Evolutionary conservation across 2,888 invertebrate species (phyloP), one percentile per base, ranked within the genome.

Genomic region (Aspidiotus rigidus): DNA sequence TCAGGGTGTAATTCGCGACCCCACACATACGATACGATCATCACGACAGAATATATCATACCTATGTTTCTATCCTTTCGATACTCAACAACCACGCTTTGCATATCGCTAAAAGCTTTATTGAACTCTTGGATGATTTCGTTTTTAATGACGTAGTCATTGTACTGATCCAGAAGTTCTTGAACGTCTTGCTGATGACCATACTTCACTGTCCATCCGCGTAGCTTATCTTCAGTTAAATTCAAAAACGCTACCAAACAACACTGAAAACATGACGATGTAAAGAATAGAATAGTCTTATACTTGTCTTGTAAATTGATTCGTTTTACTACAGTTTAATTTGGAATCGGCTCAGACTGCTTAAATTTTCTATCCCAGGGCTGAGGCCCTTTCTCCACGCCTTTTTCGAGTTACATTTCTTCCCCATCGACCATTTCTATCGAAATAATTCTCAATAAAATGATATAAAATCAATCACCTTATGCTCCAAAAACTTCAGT

Each of bases 51-150:
- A 57, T 16, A n/a, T 57, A 57, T 16, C 11, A 28, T 66, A 79
- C 89, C 87, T 64, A 92, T 85, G 77, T 88, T 86, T 74, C 91
- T 91, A 69, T 92, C 91, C 71, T 87, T 84, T 79, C 91, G 92
- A 76, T 93, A 93, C 76, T 93, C 92, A 63, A 92, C 90, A 41
- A 90, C 88, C 54, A 93, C 93, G 78, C 91, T 90, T 78, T 92
- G 91, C 85, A 94, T 93, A 77, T 93, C 93, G 69, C 89, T 83
- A 76, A 88, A 93, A 53, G 93, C 93, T 80, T 91, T 89, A 77
- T 92, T 91, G 77, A 93, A 93, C 80, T 93, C 93, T 80, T 93
- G 92, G 83, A 93, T 93, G 75, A 93, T 91, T 79, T 90, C 87
- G 79, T 93, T 92, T 75, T 88, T 86, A n/a, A 91, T 90, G 55